A percentile compares a stretch with the other conserved stretches of the same genome.
These are phyloP conservation scores for Loriculus beryllinus DNA, from an alignment of 2,797 vertebrate species.

Conservation along the genomic window DNA sequence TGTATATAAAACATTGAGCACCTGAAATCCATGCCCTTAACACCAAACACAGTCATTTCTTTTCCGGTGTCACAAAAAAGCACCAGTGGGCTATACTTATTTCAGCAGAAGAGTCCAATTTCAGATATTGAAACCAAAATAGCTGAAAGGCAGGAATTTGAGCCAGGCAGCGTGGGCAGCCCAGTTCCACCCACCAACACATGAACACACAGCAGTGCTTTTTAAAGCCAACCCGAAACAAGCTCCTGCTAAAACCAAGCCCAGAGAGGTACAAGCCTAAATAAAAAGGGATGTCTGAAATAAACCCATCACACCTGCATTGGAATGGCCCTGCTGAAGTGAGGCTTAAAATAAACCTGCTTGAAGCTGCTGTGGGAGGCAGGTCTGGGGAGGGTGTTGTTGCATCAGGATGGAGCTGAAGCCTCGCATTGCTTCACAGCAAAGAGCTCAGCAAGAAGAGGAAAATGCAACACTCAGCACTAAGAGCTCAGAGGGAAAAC, in stretches of 20 bases:
- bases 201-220: background rate
- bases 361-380: background rate
- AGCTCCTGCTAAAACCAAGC: constrained; percentile 24
- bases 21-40: constrained; percentile 26
- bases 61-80: background rate
- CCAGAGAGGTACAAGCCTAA: background rate
- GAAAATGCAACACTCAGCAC: background rate
- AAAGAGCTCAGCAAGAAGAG: background rate
- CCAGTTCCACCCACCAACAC: background rate
- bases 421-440: background rate
- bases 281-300: background rate
- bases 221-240: constrained; percentile 48
- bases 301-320: constrained; percentile 41
- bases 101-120: background rate
- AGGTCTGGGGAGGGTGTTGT: background rate
- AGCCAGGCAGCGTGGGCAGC: constrained; percentile 49
- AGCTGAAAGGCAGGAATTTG: constrained; percentile 47
- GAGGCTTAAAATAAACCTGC: constrained; percentile 13
- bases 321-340: background rate
- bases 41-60: background rate
- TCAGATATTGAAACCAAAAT: constrained; percentile 43
- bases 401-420: background rate
- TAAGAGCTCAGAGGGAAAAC: background rate
- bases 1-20: background rate
- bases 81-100: background rate